phyloP scores from a whole-genome alignment of 1,140 invertebrate species.

The Leptinotarsa texana region DNA sequence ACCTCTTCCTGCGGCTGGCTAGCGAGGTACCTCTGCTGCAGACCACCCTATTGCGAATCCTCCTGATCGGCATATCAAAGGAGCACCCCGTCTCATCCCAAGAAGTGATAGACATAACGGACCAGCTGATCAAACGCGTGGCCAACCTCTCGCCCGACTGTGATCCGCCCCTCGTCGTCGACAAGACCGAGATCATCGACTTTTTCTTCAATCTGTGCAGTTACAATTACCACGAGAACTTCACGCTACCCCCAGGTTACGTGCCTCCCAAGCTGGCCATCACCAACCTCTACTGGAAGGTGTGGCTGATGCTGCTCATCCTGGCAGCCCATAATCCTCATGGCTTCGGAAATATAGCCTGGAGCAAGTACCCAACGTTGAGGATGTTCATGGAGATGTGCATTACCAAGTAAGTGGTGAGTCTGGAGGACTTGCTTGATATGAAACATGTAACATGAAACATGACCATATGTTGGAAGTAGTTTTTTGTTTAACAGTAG shows the following conservation, averaged over 20 bases:
- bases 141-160: slow-evolving; percentile 72
- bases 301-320: slow-evolving; percentile 88
- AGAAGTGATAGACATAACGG: slow-evolving; percentile 83
- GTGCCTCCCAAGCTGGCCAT: slow-evolving; percentile 88
- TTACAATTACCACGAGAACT: slow-evolving; percentile 93
- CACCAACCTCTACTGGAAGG: slow-evolving; percentile 90
- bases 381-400: slow-evolving; percentile 94
- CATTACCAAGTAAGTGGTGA: slow-evolving; percentile 80
- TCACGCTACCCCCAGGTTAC: slow-evolving; percentile 81
- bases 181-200: slow-evolving; percentile 86
- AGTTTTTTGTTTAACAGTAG: no score
- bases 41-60: slow-evolving; percentile 77
- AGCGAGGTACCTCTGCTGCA: slow-evolving; percentile 87
- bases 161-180: slow-evolving; percentile 70
- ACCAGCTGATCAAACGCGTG: slow-evolving; percentile 83
- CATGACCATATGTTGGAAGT: not conserved
- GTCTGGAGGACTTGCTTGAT: not conserved
- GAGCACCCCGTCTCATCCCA: slow-evolving; percentile 79
- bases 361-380: slow-evolving; percentile 91
- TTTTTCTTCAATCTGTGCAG: slow-evolving; percentile 87
- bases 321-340: slow-evolving; percentile 90
- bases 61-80: slow-evolving; percentile 83
- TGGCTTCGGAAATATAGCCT: slow-evolving; percentile 82
- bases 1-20: slow-evolving; percentile 76
- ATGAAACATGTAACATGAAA: not conserved